Base-by-base conservation (phyloP, 2,888 invertebrate genomes). In the Drosophila borealis region DNA sequence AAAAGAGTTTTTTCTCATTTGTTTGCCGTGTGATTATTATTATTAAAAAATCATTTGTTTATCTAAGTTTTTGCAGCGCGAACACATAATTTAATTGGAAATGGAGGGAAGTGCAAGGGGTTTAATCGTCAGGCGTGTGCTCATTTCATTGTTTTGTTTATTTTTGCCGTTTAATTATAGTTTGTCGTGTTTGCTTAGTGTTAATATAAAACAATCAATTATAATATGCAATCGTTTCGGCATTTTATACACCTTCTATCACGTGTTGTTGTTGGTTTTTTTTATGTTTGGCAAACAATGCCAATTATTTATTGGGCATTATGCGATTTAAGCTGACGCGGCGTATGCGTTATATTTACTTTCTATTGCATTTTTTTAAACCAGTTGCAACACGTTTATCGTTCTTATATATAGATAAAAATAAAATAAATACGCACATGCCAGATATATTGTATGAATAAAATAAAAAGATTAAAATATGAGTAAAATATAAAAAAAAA, bases 191-290 rank as follows among this genome's bases (percentile, higher is more conserved):
- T 85, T 84, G 82, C 45, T 79, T 61, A 67, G 77, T 77, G 71
- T 81, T 81, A 79, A 79, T 89, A 74, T 64, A 66, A 66, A 74
- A 66, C 63, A 75, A 80, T 81, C 70, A 84, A 77, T 79, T 68
- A 66, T 67, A 45, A 53, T 74, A 68, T 80, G 53, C 53, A 60
- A 68, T 34, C 44, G 42, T 25, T 49, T 42, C 36, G 34, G 33
- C 14, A 6, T 45, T 62, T 56, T 39, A 17, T 25, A n/a, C 33
- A 45, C 14, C 14, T 41, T 44, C 61, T 39, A 34, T 14, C 9
- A 36, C 36, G 4, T 17, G 51, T 25, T 66, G 17, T 41, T 39
- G 29, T 13, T 2, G 14, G 14, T 34, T 41, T 17, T 46, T n/a
- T 37, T 25, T 36, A 29, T 19, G 29, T 11, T 33, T 41, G 37